A percentile compares a stretch with the other conserved stretches of the same genome.
These are phyloP conservation scores for Pelosia muscerda DNA, from an alignment of 2,888 invertebrate genomes.

Conservation along the genomic window DNA sequence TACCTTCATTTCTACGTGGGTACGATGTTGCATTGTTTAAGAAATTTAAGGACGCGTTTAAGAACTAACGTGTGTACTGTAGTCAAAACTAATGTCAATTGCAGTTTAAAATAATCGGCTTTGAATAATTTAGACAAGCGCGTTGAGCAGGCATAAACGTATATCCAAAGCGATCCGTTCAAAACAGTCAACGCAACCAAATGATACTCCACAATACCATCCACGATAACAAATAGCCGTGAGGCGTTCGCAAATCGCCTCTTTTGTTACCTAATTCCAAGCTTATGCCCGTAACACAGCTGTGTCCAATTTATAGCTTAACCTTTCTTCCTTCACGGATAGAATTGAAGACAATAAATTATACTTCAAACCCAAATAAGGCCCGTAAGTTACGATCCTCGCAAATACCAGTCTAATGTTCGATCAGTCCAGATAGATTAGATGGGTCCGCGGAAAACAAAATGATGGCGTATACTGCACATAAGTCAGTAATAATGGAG, in stretches of 20 bases:
- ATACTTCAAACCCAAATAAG: conserved; percentile 86
- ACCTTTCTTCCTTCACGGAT: conserved; percentile 81
- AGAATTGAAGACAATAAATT: conserved; percentile 86
- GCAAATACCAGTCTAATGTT: conserved; percentile 76
- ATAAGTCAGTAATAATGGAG: conserved; percentile 1
- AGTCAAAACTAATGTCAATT: neutral
- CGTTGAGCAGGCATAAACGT: neutral
- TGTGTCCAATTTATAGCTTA: conserved; percentile 81
- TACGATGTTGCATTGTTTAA: neutral
- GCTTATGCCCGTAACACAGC: conserved; percentile 83
- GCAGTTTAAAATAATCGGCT: neutral
- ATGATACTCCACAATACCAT: conserved; percentile 45
- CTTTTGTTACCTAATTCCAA: conserved; percentile 81
- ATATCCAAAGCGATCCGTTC: conserved; percentile 1
- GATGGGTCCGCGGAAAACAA: conserved; percentile 55
- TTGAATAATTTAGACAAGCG: neutral
- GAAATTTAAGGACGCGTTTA: neutral
- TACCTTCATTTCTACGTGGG: too few relatives aligned
- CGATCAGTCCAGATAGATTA: conserved; percentile 80
- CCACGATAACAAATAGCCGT: conserved; percentile 55
- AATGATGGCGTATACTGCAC: conserved; percentile 15
- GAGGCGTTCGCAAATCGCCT: conserved; percentile 76
- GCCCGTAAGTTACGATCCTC: conserved; percentile 78
- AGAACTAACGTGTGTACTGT: neutral
- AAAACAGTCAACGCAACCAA: conserved; percentile 12